These are phyloP conservation scores for Pedetes capensis DNA, from an alignment of 2,113 vertebrate species.

Conservation along the genomic window DNA sequence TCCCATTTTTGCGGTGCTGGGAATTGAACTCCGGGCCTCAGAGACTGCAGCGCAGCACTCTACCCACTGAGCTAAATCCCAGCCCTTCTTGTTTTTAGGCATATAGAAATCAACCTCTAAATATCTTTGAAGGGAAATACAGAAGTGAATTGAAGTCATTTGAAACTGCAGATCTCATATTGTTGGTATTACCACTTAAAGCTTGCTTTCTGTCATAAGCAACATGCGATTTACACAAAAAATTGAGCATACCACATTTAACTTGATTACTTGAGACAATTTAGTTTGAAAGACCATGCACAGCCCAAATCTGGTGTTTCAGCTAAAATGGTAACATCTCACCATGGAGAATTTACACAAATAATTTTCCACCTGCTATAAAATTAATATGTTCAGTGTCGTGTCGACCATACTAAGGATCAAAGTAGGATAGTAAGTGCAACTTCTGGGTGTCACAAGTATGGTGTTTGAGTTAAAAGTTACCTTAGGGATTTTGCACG, in stretches of 20 bases:
- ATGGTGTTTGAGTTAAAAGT: no score
- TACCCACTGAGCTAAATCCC: no score
- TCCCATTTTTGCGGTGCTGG: no score
- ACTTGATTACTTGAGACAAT: background rate
- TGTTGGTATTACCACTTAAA: background rate
- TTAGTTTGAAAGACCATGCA: background rate
- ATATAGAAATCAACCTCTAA: background rate
- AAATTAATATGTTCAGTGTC: background rate
- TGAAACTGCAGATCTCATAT: background rate
- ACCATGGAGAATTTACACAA: background rate
- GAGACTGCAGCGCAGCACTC: no score
- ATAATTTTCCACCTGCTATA: background rate
- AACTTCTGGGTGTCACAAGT: background rate
- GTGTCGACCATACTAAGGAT: background rate
- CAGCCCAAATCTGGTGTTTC: background rate
- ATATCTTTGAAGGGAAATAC: background rate
- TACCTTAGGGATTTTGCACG: background rate
- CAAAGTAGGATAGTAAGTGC: background rate
- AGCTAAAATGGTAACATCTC: background rate
- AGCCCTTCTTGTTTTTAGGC: background rate
- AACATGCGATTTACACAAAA: background rate
- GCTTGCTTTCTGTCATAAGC: fast-evolving
- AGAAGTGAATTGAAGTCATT: background rate
- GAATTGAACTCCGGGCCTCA: no score
- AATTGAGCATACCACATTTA: background rate